Conservation (phyloP, 2,888 invertebrate species). For the Tinea semifulvella region DNA sequence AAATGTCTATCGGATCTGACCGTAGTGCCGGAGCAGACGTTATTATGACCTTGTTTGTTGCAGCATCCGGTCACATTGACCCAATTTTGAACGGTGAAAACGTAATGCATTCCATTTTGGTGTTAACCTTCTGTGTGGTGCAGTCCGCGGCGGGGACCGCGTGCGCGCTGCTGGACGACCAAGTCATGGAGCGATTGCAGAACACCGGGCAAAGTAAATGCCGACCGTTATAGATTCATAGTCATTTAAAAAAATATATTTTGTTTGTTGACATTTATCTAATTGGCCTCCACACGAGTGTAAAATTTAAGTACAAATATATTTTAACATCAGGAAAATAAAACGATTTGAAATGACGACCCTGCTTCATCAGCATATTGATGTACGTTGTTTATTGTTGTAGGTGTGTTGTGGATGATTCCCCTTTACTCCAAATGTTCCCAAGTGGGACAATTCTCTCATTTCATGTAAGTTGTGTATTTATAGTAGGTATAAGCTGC, state of each 20-base stretch:
- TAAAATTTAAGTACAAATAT: not conserved
- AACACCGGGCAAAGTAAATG: constrained; percentile 38
- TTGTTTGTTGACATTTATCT: not conserved
- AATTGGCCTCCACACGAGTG: not conserved
- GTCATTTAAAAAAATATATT: no score
- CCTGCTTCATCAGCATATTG: no score
- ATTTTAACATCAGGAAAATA: no score
- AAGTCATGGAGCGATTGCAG: constrained; percentile 26
- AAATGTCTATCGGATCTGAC: no score
- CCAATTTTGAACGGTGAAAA: constrained; percentile 41
- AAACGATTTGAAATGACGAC: no score
- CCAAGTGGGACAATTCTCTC: constrained; percentile 36
- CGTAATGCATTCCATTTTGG: constrained; percentile 41
- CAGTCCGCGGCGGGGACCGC: constrained; percentile 36
- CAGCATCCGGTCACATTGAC: constrained; percentile 53
- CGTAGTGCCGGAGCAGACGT: no score
- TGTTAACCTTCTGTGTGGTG: constrained; percentile 32
- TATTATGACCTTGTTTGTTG: no score
- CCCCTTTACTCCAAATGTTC: constrained; percentile 54
- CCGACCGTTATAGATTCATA: no score
- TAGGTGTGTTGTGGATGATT: constrained; percentile 50
- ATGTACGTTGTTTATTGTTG: constrained; percentile 17
- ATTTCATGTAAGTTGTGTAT: constrained; percentile 49
- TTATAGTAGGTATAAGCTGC: no score
- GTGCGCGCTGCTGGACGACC: constrained; percentile 39